These are phyloP conservation scores for Antennarius striatus DNA, from an alignment of 2,113 vertebrate genomes.

Conservation along the genomic window DNA sequence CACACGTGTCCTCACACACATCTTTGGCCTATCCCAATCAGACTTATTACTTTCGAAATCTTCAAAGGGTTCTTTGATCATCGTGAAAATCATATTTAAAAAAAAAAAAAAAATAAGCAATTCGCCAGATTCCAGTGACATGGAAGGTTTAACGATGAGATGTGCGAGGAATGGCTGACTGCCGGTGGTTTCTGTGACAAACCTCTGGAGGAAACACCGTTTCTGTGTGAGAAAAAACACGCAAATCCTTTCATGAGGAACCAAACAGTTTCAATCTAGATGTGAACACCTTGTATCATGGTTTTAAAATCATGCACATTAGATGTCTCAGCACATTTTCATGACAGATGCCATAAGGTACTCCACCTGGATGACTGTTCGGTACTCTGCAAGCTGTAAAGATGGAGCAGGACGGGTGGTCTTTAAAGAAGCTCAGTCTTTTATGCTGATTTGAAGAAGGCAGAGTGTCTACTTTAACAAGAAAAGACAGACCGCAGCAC, in stretches of 20 bases:
- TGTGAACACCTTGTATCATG: too few relatives aligned
- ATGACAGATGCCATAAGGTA: too few relatives aligned
- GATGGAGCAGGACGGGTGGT: too few relatives aligned
- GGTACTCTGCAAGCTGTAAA: too few relatives aligned
- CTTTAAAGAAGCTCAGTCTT: too few relatives aligned
- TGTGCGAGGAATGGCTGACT: constrained; percentile 6
- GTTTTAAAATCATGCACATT: too few relatives aligned
- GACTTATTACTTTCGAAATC: constrained; percentile 36
- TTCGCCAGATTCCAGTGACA: constrained; percentile 14
- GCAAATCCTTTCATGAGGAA: constrained; percentile 8
- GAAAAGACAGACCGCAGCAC: too few relatives aligned
- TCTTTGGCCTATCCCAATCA: constrained; percentile 39
- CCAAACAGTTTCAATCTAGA: too few relatives aligned
- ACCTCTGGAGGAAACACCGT: constrained; percentile 3
- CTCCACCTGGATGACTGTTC: too few relatives aligned
- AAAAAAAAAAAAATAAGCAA: constrained; percentile 33
- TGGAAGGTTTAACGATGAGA: constrained; percentile 29
- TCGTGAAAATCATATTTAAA: constrained; percentile 43
- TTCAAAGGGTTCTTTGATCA: constrained; percentile 70
- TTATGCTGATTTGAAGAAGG: too few relatives aligned
- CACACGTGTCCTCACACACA: neutral
- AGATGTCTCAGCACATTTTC: too few relatives aligned
- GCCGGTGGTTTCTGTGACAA: constrained; percentile 3
- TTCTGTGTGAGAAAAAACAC: constrained; percentile 7
- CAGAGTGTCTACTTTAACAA: too few relatives aligned